These are phyloP conservation scores for Lates calcarifer DNA, from an alignment of 2,113 vertebrate genomes.

Conservation along the genomic window DNA sequence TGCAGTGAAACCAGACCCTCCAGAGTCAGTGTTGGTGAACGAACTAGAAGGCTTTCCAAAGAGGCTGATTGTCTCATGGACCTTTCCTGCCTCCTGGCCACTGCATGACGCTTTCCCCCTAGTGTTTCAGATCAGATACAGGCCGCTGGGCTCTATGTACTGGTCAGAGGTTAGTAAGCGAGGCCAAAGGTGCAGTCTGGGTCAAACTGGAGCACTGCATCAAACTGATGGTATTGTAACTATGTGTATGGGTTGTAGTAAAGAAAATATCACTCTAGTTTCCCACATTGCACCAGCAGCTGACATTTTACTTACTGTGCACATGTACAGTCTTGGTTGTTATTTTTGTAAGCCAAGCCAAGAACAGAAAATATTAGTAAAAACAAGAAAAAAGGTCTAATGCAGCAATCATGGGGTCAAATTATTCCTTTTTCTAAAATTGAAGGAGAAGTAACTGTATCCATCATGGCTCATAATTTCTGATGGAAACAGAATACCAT, in stretches of 20 bases:
- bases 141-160: conserved; percentile 73
- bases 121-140: conserved; percentile 81
- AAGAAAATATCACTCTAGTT: neutral
- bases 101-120: conserved; percentile 70
- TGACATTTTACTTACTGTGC: neutral
- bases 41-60: conserved; percentile 64
- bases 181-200: neutral
- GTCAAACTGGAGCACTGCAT: neutral
- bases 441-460: neutral
- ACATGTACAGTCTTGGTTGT: too few relatives aligned
- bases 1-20: conserved; percentile 85
- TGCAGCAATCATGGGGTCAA: neutral
- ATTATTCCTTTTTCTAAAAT: neutral
- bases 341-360: too few relatives aligned
- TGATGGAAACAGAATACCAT: too few relatives aligned
- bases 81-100: conserved; percentile 78
- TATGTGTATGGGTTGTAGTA: too few relatives aligned
- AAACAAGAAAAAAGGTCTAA: too few relatives aligned
- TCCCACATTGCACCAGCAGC: neutral
- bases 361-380: too few relatives aligned
- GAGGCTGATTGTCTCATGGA: conserved; percentile 77
- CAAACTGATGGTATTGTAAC: neutral
- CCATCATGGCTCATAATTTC: neutral
- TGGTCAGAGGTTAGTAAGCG: conserved; percentile 82
- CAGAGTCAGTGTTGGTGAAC: conserved; percentile 62